Evolutionary conservation across 2,797 vertebrate species (phyloP).

Genomic region (Lemur catta): DNA sequence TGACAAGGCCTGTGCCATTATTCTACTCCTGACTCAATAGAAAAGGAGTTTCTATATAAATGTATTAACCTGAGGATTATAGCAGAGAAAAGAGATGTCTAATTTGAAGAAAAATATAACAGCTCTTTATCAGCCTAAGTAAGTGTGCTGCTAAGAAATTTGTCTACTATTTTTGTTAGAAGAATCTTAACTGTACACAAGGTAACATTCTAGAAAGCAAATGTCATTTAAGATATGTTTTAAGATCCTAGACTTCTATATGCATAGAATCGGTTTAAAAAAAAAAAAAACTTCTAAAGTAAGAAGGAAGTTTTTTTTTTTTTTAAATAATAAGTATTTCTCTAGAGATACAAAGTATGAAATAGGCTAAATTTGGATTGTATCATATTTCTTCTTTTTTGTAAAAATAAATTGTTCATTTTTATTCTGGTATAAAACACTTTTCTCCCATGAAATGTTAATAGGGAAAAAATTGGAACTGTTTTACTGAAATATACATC

Average conservation of each 20-base stretch:
- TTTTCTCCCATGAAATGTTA: background rate
- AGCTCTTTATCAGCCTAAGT: background rate
- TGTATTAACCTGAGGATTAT: background rate
- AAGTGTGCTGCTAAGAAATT: background rate
- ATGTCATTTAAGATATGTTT: background rate
- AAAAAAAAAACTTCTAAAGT: background rate
- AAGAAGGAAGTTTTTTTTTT: background rate
- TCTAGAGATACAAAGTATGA: background rate
- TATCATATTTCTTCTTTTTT: conserved; percentile 45
- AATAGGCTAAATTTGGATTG: conserved; percentile 40
- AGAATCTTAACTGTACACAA: background rate
- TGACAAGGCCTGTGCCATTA: background rate
- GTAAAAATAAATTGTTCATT: background rate
- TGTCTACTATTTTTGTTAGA: background rate
- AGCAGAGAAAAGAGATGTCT: background rate
- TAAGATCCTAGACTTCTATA: background rate
- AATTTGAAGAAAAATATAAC: background rate
- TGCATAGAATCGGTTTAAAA: background rate
- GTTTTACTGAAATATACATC: background rate
- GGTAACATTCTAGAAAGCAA: background rate
- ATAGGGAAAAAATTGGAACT: background rate
- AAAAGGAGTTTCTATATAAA: background rate
- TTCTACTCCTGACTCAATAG: background rate
- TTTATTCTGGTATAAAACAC: conserved; percentile 49
- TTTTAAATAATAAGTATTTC: background rate